Evolutionary conservation across 2,888 invertebrate species (phyloP).

Genomic region (Folsomia manolachei): DNA sequence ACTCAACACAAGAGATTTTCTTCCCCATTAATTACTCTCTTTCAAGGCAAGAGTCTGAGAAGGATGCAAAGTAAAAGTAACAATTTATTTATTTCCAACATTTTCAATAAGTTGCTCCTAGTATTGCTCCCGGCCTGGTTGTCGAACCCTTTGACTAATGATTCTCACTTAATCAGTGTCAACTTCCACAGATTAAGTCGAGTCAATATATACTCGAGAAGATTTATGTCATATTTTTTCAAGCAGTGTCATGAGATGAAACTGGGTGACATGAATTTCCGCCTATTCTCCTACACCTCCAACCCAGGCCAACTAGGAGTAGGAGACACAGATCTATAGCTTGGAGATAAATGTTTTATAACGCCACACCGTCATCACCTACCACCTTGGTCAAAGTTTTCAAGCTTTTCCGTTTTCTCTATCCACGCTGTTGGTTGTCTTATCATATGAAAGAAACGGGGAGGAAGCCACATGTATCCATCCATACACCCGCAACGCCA

Average conservation of each 20-base stretch:
- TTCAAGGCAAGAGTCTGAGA: neutral
- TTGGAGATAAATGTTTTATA: neutral
- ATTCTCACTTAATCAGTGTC: neutral
- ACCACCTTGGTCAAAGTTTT: too few species aligned
- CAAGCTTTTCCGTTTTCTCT: neutral
- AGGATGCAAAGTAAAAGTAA: neutral
- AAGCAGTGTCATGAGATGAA: too few species aligned
- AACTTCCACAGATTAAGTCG: neutral
- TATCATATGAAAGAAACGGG: neutral
- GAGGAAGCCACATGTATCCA: neutral
- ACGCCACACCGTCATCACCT: too few species aligned
- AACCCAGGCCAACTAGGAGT: neutral
- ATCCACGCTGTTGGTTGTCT: neutral
- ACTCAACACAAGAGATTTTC: neutral
- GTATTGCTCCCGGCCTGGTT: neutral
- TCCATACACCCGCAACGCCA: too few species aligned
- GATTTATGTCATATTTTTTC: slow-evolving; percentile 3
- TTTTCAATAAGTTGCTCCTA: too few species aligned
- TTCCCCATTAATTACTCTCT: neutral
- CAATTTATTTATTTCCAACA: neutral
- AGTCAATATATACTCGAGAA: neutral
- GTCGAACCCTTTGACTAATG: slow-evolving; percentile 1
- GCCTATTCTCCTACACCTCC: neutral
- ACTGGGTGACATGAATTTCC: neutral
- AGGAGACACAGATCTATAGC: neutral